Base-by-base conservation (phyloP, 2,888 invertebrate species). In the Minunthozetes semirufus region DNA sequence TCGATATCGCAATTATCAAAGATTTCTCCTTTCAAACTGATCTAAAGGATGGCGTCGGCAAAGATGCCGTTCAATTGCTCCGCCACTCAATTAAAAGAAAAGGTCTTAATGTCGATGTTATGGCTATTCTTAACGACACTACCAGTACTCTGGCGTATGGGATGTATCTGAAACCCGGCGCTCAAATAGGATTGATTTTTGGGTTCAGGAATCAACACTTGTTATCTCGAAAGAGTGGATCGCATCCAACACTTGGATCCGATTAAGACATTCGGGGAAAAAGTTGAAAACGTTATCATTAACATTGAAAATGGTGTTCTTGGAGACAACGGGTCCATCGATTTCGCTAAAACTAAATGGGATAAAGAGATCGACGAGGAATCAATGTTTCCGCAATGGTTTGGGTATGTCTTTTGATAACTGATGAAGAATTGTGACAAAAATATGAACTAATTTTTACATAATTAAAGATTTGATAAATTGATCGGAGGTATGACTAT, bases 291-390 rank as follows among this genome's bases (percentile, higher is more conserved):
- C 86, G 87, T 89, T 22, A 85, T 89, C 46, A 88, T 92, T 61
- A 91, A 92, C 82, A 87, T 89, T 71, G 92, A 92, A 83, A 91
- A 90, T 89, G 92, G 92, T 53, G 90, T 90, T 17, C 90, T 91
- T 82, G 92, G 92, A 3, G 92, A 92, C 83, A 90, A 90, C 81
- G 91, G 90, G 72, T 88, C 89, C 72, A 82, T 92, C 63, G 87
- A 89, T 83, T 92, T 91, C 83, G 84, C 90, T 76, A 87, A 88
- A 81, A 91, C 91, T 0, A 87, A 88, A 77, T 88, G 88, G 80
- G 92, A 92, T 81, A 83, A 85, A 33, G 86, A 87, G 79, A 87
- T 91, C 3, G 92, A 92, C 81, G 84, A 85, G 8, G 85, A 87
- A 79, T 91, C 91, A 0, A 85, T 91, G 78, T 86, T 90, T 77